These are phyloP conservation scores for Charina bottae DNA, from an alignment of 2,113 vertebrate species.

Conservation along the genomic window DNA sequence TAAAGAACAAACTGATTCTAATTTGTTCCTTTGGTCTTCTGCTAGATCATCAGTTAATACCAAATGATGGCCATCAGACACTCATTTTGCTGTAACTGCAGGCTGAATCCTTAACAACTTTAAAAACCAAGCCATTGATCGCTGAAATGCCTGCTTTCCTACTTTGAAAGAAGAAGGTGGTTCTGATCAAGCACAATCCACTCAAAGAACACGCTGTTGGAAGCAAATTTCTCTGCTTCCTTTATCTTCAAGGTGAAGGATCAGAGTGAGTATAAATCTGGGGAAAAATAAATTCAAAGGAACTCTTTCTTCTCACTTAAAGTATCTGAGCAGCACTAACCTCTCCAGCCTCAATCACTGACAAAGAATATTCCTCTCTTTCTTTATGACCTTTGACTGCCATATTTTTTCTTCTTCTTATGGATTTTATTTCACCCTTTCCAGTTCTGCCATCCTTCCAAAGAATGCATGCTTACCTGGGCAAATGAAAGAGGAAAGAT, in stretches of 20 bases:
- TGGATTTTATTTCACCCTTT: neutral
- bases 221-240: neutral
- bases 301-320: neutral
- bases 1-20: neutral
- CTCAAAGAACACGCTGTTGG: neutral
- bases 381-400: neutral
- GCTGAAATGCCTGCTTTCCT: neutral
- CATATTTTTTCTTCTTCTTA: neutral
- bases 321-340: neutral
- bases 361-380: neutral
- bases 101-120: neutral
- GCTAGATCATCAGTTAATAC: neutral
- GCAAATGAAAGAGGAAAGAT: neutral
- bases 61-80: neutral
- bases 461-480: neutral
- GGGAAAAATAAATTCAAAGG: constrained; percentile 12
- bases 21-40: neutral
- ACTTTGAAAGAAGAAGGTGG: neutral
- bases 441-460: neutral
- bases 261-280: neutral
- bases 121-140: neutral
- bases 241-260: constrained; percentile 24
- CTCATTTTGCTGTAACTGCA: neutral
- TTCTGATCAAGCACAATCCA: neutral
- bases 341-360: neutral